These are phyloP conservation scores for Anabacerthia variegaticeps DNA, from an alignment of 2,797 vertebrate genomes.

Conservation along the genomic window DNA sequence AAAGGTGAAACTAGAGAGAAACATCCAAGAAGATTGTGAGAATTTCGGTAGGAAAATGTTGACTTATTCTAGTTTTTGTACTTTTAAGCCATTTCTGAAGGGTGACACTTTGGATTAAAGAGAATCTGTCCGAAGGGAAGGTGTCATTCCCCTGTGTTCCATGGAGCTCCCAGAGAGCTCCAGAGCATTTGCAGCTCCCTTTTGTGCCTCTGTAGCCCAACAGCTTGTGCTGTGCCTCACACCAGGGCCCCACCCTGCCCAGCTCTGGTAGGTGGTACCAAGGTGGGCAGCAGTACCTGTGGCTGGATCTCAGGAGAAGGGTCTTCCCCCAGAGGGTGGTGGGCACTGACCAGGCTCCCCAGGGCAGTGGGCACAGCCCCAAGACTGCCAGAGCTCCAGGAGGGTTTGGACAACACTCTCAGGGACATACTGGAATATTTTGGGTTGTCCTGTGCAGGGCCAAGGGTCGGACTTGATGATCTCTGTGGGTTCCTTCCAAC, in stretches of 20 bases:
- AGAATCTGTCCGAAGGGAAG: not conserved
- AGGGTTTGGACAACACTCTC: not conserved
- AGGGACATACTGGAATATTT: fast-evolving
- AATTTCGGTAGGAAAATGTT: not conserved
- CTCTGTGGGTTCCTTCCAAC: fast-evolving
- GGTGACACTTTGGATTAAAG: not conserved
- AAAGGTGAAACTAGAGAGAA: not conserved
- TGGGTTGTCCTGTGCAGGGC: not conserved
- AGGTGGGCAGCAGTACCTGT: not conserved
- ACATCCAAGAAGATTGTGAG: not conserved
- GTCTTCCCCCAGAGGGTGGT: not conserved
- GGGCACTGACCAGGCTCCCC: not conserved
- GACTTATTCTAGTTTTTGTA: not conserved
- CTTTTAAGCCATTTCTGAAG: not conserved
- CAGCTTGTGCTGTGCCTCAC: not conserved
- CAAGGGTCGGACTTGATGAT: not conserved
- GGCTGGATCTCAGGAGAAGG: not conserved
- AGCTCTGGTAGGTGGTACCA: not conserved
- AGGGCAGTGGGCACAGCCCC: not conserved
- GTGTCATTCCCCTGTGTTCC: fast-evolving
- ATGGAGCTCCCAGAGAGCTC: fast-evolving
- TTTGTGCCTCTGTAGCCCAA: not conserved
- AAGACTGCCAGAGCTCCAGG: not conserved
- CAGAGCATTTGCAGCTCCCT: fast-evolving
- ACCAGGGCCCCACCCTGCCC: not conserved